Evolutionary conservation across 1,140 invertebrate genomes (phyloP), one percentile per base, ranked within the genome.

Genomic region (Zaprionus kolodkinae): DNA sequence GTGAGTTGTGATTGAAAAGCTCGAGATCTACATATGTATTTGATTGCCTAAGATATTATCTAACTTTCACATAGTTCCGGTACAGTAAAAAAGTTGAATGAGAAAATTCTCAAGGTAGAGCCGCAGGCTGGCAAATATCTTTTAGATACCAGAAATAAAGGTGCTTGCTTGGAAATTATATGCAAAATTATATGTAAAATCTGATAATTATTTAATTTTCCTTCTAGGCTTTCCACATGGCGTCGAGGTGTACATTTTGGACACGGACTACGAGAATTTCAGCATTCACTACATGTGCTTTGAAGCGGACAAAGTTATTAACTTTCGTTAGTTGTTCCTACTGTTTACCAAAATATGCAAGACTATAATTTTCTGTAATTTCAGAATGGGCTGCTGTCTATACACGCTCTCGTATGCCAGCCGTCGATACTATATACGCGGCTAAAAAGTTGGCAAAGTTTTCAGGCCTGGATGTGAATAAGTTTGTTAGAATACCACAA

Each of bases 241-340:
- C 6, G 9, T 72, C n/a, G 15, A 72, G 10, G 27, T 84, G 1
- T 75, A 69, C 35, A 11, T 85, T 1, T 33, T 85, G 45, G 78
- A 78, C 1, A 85, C 82, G 17, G 82, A 85, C 50, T 81, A 85
- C n/a, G 2, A 9, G 0, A 64, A 12, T 9, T 85, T 15, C 35
- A 56, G 68, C 12, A 65, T 85, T 11, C 75, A 76, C 12, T 85
- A n/a, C 43, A 21, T 72, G 43, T 85, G 78, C 52, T 35, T 85
- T 1, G 55, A 76, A n/a, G 2, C 36, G 5, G 15, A 11, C 12
- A 2, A 9, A 1, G 25, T 74, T 21, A 15, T 72, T 1, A 80
- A 52, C 15, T 72, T 72, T 30, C 60, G 82, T 85, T 52, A 69
- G 78, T 75, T 27, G 5, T 35, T 30, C 17, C 1, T 4, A 17